Conservation (phyloP, 2,113 vertebrate genomes). For the Nanger granti region DNA sequence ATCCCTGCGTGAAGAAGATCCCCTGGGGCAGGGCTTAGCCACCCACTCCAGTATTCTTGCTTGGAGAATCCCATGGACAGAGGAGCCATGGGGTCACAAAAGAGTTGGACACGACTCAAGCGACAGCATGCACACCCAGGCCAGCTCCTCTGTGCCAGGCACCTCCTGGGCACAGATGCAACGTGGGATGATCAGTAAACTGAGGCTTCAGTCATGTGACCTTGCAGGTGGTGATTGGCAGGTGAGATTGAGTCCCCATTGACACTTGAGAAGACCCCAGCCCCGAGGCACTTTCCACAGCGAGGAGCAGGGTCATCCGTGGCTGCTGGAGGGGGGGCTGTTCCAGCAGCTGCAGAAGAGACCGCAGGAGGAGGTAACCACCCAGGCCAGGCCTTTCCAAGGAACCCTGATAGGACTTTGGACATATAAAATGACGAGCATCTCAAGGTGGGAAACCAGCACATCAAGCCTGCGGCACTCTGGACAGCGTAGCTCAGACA, state of each 20-base stretch:
- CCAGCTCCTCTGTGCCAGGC: not conserved
- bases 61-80: not conserved
- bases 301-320: not conserved
- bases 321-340: not conserved
- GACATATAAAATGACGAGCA: not conserved
- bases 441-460: not conserved
- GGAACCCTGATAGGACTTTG: fast-evolving
- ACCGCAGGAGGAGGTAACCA: not conserved
- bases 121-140: fast-evolving
- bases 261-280: not conserved
- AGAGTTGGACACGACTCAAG: not conserved
- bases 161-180: not conserved
- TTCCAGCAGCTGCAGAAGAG: not conserved
- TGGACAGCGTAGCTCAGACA: not conserved
- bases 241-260: not conserved
- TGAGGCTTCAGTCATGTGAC: not conserved
- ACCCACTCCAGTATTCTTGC: not conserved
- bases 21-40: not conserved
- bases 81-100: not conserved
- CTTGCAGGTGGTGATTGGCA: not conserved
- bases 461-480: fast-evolving
- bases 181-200: not conserved
- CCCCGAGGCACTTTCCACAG: not conserved
- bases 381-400: not conserved
- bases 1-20: not conserved